These are phyloP conservation scores for Bucorvus abyssinicus DNA, from an alignment of 2,797 vertebrate genomes.

Conservation along the genomic window DNA sequence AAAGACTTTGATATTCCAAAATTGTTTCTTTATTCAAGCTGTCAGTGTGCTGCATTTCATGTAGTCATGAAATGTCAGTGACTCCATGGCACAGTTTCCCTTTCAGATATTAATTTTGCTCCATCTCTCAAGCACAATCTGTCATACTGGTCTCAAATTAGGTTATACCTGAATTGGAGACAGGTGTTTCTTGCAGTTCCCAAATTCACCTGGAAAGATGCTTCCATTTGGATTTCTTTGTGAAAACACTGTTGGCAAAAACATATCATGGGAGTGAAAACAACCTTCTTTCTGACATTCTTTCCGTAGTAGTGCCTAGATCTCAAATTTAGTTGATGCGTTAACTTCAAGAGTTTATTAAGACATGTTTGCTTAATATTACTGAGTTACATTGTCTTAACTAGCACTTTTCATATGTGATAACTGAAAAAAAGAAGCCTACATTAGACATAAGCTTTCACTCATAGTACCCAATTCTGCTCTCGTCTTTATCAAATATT, in stretches of 20 bases:
- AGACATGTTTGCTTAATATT: background rate
- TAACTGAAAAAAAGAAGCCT: background rate
- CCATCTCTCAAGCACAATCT: background rate
- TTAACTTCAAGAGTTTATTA: background rate
- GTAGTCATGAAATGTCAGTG: background rate
- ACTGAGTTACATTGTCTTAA: background rate
- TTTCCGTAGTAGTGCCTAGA: background rate
- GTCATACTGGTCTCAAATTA: background rate
- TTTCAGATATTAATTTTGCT: background rate
- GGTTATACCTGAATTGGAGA: background rate
- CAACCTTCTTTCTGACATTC: background rate
- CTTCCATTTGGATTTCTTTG: background rate
- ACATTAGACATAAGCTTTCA: background rate
- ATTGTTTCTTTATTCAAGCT: background rate
- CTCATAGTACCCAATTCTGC: background rate
- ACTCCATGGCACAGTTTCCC: background rate
- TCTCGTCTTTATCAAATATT: background rate
- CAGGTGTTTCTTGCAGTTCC: background rate
- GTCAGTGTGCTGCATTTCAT: background rate
- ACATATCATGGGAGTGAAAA: background rate
- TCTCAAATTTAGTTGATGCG: background rate
- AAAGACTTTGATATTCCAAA: background rate
- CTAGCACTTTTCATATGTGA: background rate
- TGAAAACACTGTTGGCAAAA: background rate
- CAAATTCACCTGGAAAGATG: background rate